These are phyloP conservation scores for Eupithecia abbreviata DNA, from an alignment of 2,888 invertebrate genomes.

Conservation along the genomic window DNA sequence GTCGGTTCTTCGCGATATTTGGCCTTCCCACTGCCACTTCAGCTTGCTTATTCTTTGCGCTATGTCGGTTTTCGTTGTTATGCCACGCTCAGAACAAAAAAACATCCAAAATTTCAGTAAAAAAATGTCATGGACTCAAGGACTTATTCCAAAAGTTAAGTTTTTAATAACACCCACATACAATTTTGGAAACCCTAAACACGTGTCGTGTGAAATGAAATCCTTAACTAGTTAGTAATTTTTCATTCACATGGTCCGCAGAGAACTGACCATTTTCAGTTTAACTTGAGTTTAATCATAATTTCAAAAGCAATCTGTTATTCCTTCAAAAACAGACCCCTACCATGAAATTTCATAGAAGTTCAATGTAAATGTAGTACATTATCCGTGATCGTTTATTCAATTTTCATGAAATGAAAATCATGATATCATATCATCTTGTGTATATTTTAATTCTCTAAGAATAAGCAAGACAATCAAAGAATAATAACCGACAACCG, in stretches of 20 bases:
- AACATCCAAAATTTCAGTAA: no score
- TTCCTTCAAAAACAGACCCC: slow-evolving; percentile 11
- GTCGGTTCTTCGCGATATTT: no score
- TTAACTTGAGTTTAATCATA: slow-evolving; percentile 41
- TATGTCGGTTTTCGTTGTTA: no score
- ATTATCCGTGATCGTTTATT: background rate
- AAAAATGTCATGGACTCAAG: no score
- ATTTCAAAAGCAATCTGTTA: slow-evolving; percentile 44
- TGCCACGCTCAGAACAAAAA: no score
- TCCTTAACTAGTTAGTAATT: slow-evolving; percentile 3
- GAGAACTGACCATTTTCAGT: slow-evolving; percentile 35
- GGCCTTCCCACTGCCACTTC: no score
- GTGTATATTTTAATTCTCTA: no score
- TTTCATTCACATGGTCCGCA: slow-evolving; percentile 12
- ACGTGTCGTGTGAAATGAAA: background rate
- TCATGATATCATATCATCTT: no score
- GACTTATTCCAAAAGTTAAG: no score
- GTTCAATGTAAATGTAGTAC: background rate
- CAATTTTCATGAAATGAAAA: background rate
- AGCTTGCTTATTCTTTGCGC: no score
- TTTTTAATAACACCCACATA: background rate
- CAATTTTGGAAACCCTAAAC: background rate
- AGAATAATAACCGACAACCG: no score
- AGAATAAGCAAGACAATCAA: no score
- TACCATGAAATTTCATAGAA: background rate